phyloP scores from a whole-genome alignment of 1,140 invertebrate species.

The Liolophura sinensis region DNA sequence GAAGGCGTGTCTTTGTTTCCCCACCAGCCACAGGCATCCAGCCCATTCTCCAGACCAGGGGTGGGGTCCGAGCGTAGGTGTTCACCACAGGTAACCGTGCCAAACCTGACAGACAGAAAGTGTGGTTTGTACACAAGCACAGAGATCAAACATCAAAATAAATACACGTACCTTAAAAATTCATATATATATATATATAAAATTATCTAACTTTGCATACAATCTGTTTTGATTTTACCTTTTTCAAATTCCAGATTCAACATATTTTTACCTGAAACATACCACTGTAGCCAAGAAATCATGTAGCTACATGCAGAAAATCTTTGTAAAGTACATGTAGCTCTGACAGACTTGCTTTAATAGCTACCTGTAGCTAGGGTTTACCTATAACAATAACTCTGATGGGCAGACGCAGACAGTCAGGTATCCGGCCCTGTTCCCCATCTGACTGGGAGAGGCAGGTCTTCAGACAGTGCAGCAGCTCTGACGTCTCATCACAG shows the following conservation, averaged over 20 bases:
- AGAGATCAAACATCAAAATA: too few species aligned
- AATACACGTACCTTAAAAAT: too few species aligned
- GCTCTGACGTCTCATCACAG: conserved; percentile 56
- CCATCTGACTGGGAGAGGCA: conserved; percentile 24
- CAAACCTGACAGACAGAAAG: conserved; percentile 55
- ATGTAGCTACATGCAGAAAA: neutral
- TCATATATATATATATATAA: too few species aligned
- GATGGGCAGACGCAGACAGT: conserved; percentile 38
- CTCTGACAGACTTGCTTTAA: neutral
- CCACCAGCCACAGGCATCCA: conserved; percentile 62
- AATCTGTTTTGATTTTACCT: too few species aligned
- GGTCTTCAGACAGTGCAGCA: conserved; percentile 51
- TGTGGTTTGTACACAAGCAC: conserved; percentile 1
- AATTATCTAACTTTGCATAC: too few species aligned
- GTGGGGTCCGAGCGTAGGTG: conserved; percentile 69
- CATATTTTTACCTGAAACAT: too few species aligned
- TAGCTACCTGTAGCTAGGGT: conserved; percentile 5
- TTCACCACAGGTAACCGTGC: conserved; percentile 68
- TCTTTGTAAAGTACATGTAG: too few species aligned
- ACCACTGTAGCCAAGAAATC: neutral
- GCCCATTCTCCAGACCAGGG: conserved; percentile 70
- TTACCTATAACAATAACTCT: conserved; percentile 54
- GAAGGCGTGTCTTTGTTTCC: conserved; percentile 64
- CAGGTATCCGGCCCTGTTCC: conserved; percentile 25
- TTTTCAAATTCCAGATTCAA: too few species aligned